Conservation (phyloP, 1,140 invertebrate species). For the Neelides sp. region DNA sequence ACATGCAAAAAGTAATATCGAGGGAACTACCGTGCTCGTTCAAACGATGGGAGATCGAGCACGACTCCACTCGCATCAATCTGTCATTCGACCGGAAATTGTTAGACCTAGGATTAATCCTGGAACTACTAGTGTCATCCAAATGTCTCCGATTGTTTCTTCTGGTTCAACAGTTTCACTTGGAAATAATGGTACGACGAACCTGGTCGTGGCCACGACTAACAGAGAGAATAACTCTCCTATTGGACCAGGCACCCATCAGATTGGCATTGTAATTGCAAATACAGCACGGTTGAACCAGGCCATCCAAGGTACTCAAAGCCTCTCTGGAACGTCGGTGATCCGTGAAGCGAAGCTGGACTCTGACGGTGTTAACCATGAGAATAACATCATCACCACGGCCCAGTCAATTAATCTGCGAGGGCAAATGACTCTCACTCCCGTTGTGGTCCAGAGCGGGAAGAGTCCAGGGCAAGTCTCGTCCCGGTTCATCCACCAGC, state of each 20-base stretch:
- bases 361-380: too few relatives aligned
- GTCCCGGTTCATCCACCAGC: conserved; percentile 10
- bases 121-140: conserved; percentile 59
- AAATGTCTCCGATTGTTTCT: conserved; percentile 52
- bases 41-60: conserved; percentile 6
- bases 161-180: conserved; percentile 6
- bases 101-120: conserved; percentile 33
- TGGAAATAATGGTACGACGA: conserved; percentile 3
- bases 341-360: conserved; percentile 21
- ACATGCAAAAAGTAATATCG: conserved; percentile 5
- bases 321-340: conserved; percentile 10
- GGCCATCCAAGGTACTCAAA: not conserved
- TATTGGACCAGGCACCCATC: too few relatives aligned
- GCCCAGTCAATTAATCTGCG: conserved; percentile 1
- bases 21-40: conserved; percentile 14
- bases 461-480: conserved; percentile 15
- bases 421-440: conserved; percentile 24
- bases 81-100: conserved; percentile 33
- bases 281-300: conserved; percentile 13
- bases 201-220: conserved; percentile 1
- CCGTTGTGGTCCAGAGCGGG: conserved; percentile 20
- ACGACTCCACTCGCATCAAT: conserved; percentile 15
- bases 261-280: conserved; percentile 20
- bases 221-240: too few relatives aligned
- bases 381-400: too few relatives aligned